These are phyloP conservation scores for Gambusia holbrooki DNA, from an alignment of 2,113 vertebrate species.

Conservation along the genomic window DNA sequence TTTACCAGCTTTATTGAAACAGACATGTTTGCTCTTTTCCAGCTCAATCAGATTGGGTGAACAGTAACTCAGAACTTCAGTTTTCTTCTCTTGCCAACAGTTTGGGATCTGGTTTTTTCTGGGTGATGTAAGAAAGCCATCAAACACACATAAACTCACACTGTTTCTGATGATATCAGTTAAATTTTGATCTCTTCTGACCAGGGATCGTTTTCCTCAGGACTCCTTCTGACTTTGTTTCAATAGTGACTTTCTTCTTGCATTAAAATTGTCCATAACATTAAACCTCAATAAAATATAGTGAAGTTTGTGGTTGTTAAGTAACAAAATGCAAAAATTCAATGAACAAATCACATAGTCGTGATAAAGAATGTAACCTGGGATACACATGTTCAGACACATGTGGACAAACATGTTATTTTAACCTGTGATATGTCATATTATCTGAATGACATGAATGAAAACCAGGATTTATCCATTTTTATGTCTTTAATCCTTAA, in stretches of 20 bases:
- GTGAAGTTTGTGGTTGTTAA: not conserved
- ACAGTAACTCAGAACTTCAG: too few relatives aligned
- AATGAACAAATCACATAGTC: not conserved
- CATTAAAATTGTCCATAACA: not conserved
- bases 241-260: not conserved
- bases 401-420: not conserved
- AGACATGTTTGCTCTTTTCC: too few relatives aligned
- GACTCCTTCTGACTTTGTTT: not conserved
- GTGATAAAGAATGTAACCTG: too few relatives aligned
- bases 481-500: constrained; percentile 13
- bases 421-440: not conserved
- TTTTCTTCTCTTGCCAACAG: too few relatives aligned
- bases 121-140: too few relatives aligned
- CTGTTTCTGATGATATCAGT: too few relatives aligned
- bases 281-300: not conserved
- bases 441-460: not conserved
- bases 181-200: not conserved
- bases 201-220: not conserved
- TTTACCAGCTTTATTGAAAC: too few relatives aligned
- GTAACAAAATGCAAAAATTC: not conserved
- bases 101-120: too few relatives aligned
- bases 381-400: not conserved
- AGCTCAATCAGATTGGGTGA: too few relatives aligned
- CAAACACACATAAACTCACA: too few relatives aligned
- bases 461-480: not conserved